These are phyloP conservation scores for Pelvicachromis taeniatus DNA, from an alignment of 2,113 vertebrate species.

Conservation along the genomic window DNA sequence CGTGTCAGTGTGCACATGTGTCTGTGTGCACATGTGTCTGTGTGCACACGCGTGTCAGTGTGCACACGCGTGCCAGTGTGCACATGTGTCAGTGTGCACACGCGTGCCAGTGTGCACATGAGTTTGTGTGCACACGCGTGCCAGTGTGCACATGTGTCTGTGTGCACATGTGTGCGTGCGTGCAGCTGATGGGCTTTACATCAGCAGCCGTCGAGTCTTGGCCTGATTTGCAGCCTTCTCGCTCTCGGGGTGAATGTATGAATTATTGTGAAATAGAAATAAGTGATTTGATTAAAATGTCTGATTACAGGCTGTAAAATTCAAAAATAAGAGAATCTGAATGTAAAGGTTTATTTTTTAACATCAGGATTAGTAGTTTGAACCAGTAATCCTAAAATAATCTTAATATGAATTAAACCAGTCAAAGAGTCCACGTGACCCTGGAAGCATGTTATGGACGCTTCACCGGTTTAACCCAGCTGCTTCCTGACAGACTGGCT, in stretches of 20 bases:
- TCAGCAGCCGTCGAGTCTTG: neutral
- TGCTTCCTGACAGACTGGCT: no score
- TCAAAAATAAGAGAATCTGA: accelerated
- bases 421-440: neutral
- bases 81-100: neutral
- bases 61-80: neutral
- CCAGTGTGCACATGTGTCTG: no score
- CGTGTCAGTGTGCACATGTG: no score
- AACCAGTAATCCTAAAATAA: neutral
- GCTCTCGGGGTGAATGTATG: neutral
- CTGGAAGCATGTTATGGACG: neutral
- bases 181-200: constrained; percentile 8
- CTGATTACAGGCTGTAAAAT: neutral
- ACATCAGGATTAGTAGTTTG: neutral
- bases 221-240: neutral
- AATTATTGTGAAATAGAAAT: neutral
- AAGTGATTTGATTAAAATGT: neutral
- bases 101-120: neutral
- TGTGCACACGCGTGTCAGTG: constrained; percentile 12
- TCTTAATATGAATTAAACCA: neutral
- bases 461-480: neutral
- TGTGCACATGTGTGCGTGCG: neutral
- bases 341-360: neutral
- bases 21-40: no score
- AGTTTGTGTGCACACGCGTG: no score